Evolutionary conservation across 2,888 invertebrate species (phyloP).

Genomic region (Tinea trinotella): DNA sequence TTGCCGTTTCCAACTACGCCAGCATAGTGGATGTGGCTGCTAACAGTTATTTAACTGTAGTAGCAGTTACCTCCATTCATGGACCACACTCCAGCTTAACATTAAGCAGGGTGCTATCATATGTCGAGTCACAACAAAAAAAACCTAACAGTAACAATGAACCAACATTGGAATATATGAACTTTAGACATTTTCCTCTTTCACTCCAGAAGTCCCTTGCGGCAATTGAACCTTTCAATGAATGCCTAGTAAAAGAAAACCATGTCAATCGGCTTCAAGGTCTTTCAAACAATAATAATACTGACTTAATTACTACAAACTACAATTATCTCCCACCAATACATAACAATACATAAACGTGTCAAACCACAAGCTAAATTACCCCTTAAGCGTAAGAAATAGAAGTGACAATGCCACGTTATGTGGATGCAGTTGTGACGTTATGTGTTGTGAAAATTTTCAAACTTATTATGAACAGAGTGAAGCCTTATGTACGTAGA

Average conservation of each 20-base stretch:
- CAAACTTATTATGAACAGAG: conserved; percentile 5
- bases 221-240: no score
- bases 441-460: not conserved
- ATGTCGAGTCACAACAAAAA: no score
- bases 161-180: no score
- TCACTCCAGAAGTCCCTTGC: no score
- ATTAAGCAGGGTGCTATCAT: no score
- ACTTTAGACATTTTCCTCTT: no score
- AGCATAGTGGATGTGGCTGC: no score
- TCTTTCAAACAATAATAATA: not conserved
- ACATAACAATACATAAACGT: not conserved
- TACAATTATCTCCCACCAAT: not conserved
- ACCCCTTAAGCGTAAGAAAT: not conserved
- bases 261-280: conserved; percentile 11
- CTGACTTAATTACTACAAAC: conserved; percentile 8
- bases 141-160: no score
- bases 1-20: no score
- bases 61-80: no score
- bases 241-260: conserved; percentile 3
- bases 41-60: no score
- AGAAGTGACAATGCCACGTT: not conserved
- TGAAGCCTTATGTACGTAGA: conserved; percentile 8
- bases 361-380: not conserved
- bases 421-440: not conserved
- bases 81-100: no score